phyloP scores from a whole-genome alignment of 2,888 invertebrate genomes.

The Yponomeuta malinellus region DNA sequence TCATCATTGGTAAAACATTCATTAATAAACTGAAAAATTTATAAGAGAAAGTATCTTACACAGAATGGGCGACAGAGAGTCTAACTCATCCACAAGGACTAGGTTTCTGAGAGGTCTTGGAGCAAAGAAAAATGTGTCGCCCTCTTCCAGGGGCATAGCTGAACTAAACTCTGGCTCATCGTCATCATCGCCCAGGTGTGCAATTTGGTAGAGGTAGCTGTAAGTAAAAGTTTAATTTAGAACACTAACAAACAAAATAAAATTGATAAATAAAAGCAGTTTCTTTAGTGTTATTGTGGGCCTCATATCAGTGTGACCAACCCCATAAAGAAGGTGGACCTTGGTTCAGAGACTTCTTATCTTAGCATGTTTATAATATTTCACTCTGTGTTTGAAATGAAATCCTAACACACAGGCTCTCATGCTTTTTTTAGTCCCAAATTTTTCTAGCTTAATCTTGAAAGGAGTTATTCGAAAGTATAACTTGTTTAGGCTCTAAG shows the following conservation, averaged over 20 bases:
- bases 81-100: constrained; percentile 97
- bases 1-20: constrained; percentile 48
- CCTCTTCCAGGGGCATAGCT: constrained; percentile 98
- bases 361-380: constrained; percentile 49
- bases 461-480: no score
- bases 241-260: not conserved
- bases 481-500: no score
- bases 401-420: constrained; percentile 36
- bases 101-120: constrained; percentile 95
- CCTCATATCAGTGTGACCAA: constrained; percentile 78
- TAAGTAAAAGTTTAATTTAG: constrained; percentile 30
- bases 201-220: constrained; percentile 98
- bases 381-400: constrained; percentile 37
- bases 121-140: constrained; percentile 99
- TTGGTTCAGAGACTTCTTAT: constrained; percentile 77
- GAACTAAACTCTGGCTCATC: constrained; percentile 99
- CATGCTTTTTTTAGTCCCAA: constrained; percentile 26
- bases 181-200: constrained; percentile 99
- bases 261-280: not conserved
- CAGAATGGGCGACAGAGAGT: constrained; percentile 95
- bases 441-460: no score
- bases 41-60: constrained; percentile 51
- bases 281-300: constrained; percentile 34
- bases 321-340: constrained; percentile 70
- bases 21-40: not conserved